phyloP scores from a whole-genome alignment of 2,113 vertebrate species.

The Corythoichthys intestinalis region DNA sequence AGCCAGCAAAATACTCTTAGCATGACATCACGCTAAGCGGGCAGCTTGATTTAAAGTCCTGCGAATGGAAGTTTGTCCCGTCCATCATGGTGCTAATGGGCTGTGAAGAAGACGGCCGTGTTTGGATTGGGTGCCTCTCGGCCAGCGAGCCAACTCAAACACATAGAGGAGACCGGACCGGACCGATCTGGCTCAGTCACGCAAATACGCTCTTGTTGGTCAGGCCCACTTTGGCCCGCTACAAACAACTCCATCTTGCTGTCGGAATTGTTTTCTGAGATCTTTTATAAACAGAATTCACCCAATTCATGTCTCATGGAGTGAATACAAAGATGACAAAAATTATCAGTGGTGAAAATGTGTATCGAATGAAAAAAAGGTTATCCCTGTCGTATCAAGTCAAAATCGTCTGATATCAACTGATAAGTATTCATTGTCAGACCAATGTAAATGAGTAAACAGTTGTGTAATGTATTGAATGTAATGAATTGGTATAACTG shows the following conservation, averaged over 20 bases:
- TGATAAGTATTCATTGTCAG: too few species aligned
- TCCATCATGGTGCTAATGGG: constrained; percentile 77
- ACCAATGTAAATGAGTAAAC: too few species aligned
- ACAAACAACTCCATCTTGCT: constrained; percentile 20
- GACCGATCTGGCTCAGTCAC: constrained; percentile 65
- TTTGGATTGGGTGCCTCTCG: constrained; percentile 65
- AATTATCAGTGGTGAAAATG: too few species aligned
- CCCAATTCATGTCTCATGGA: neutral
- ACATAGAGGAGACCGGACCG: constrained; percentile 44
- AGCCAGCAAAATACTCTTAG: constrained; percentile 31
- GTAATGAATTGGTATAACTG: too few species aligned
- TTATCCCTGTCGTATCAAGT: too few species aligned
- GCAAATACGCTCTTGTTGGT: constrained; percentile 50
- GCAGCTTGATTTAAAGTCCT: constrained; percentile 24
- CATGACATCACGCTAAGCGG: constrained; percentile 30
- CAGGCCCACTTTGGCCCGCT: constrained; percentile 57
- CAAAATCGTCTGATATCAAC: too few species aligned
- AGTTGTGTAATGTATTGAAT: too few species aligned
- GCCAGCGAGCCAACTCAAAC: constrained; percentile 76
- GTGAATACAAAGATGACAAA: too few species aligned
- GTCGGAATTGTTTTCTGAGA: neutral
- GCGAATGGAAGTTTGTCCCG: constrained; percentile 76
- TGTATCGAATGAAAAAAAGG: too few species aligned
- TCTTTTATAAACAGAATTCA: neutral
- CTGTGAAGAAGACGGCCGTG: constrained; percentile 74